A percentile compares a stretch with the other conserved stretches of the same genome.
phyloP scores from a whole-genome alignment of 2,113 vertebrate genomes.

The Ctenomys sociabilis region DNA sequence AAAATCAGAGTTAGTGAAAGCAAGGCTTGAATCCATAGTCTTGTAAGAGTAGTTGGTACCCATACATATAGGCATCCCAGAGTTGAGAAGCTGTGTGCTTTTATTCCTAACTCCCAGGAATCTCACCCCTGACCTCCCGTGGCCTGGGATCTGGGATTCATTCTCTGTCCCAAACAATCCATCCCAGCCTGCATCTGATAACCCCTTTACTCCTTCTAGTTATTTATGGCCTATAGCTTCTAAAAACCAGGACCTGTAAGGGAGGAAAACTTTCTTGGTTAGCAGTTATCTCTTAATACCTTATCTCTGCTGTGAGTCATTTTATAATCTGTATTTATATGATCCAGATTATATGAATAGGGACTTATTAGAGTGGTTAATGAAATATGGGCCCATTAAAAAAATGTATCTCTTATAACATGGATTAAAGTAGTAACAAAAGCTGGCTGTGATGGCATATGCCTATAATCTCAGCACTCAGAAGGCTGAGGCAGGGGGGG shows the following conservation, averaged over 20 bases:
- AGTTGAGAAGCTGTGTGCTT: background rate
- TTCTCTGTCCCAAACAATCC: background rate
- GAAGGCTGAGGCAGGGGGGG: too few species aligned
- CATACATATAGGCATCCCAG: background rate
- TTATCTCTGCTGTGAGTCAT: background rate
- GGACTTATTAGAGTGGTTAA: background rate
- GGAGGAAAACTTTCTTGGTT: background rate
- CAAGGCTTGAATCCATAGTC: background rate
- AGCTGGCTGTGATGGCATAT: too few species aligned
- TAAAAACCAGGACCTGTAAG: background rate
- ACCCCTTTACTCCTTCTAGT: background rate
- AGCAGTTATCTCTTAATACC: background rate
- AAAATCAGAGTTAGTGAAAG: background rate
- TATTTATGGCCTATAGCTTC: background rate
- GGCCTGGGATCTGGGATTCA: background rate
- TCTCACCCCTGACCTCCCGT: too few species aligned
- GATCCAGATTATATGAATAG: background rate
- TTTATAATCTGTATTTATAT: background rate
- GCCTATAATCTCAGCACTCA: too few species aligned
- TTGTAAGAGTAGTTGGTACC: background rate
- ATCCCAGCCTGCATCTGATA: background rate
- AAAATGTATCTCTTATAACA: background rate
- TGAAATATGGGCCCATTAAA: background rate
- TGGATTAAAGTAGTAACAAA: conserved; percentile 1
- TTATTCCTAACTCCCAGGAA: background rate